A percentile compares a stretch with the other conserved stretches of the same genome.
These are phyloP conservation scores for Pachymerium ferrugineum DNA, from an alignment of 2,888 invertebrate genomes.

Conservation along the genomic window DNA sequence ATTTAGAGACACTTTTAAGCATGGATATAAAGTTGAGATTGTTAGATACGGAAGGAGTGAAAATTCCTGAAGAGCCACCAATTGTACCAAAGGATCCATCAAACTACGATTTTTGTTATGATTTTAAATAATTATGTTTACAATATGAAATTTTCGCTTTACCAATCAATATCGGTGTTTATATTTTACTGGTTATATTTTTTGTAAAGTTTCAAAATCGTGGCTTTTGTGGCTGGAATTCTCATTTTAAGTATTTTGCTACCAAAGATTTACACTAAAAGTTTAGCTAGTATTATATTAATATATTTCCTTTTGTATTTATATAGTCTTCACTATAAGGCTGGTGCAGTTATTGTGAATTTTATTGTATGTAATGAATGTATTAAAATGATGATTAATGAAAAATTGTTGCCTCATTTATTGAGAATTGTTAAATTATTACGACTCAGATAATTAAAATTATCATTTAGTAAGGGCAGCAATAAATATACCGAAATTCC, in stretches of 20 bases:
- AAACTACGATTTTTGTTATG: conserved; percentile 59
- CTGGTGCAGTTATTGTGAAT: too few relatives aligned
- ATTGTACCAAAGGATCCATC: conserved; percentile 86
- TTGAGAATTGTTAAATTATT: too few relatives aligned
- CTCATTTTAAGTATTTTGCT: neutral
- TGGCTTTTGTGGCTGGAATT: neutral
- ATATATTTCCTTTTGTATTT: too few relatives aligned
- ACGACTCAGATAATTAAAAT: too few relatives aligned
- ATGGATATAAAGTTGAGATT: conserved; percentile 94
- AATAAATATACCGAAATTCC: too few relatives aligned
- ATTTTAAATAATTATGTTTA: conserved; percentile 32
- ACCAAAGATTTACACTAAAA: neutral
- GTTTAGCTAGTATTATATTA: too few relatives aligned
- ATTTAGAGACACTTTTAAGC: conserved; percentile 82
- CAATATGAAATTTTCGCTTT: neutral
- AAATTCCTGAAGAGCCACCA: conserved; percentile 88
- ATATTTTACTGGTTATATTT: neutral
- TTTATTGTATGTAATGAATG: too few relatives aligned
- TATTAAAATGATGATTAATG: too few relatives aligned
- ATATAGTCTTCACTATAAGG: too few relatives aligned
- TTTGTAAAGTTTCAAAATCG: neutral
- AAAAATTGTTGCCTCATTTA: too few relatives aligned
- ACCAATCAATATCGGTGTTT: neutral
- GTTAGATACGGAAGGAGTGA: conserved; percentile 89
- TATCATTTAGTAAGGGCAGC: too few relatives aligned